Conservation (phyloP, 2,888 invertebrate genomes). For the Dorcus parallelipipedus region DNA sequence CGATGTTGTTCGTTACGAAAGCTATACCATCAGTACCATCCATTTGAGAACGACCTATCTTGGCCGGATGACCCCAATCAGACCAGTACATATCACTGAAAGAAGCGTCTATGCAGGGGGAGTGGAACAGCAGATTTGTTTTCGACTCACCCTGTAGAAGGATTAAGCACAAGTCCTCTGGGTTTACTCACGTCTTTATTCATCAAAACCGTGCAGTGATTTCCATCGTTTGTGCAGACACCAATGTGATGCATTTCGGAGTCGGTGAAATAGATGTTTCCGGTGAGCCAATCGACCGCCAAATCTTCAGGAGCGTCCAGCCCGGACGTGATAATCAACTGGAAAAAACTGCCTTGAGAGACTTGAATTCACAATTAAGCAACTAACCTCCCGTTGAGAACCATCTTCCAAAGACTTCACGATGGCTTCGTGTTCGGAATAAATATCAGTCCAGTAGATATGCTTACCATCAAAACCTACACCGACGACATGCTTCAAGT, state of each 20-base stretch:
- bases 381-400: constrained; percentile 53
- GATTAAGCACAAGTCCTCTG: constrained; percentile 67
- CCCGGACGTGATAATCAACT: constrained; percentile 63
- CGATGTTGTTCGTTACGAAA: constrained; percentile 62
- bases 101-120: constrained; percentile 2
- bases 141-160: constrained; percentile 58
- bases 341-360: not conserved
- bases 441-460: constrained; percentile 77
- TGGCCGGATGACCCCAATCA: constrained; percentile 74
- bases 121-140: not conserved
- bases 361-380: not conserved
- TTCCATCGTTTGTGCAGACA: constrained; percentile 68
- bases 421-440: constrained; percentile 68
- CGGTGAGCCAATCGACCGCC: constrained; percentile 73
- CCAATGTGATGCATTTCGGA: constrained; percentile 66
- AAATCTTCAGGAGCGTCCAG: constrained; percentile 71
- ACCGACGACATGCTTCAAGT: constrained; percentile 61
- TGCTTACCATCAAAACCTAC: constrained; percentile 67
- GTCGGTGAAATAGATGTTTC: constrained; percentile 81
- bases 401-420: constrained; percentile 63
- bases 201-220: constrained; percentile 62
- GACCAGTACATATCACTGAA: constrained; percentile 85
- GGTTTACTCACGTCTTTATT: constrained; percentile 63
- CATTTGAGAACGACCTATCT: constrained; percentile 80
- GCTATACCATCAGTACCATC: constrained; percentile 66